These are phyloP conservation scores for Trachelus tabidus DNA, from an alignment of 2,888 invertebrate genomes.

Conservation along the genomic window DNA sequence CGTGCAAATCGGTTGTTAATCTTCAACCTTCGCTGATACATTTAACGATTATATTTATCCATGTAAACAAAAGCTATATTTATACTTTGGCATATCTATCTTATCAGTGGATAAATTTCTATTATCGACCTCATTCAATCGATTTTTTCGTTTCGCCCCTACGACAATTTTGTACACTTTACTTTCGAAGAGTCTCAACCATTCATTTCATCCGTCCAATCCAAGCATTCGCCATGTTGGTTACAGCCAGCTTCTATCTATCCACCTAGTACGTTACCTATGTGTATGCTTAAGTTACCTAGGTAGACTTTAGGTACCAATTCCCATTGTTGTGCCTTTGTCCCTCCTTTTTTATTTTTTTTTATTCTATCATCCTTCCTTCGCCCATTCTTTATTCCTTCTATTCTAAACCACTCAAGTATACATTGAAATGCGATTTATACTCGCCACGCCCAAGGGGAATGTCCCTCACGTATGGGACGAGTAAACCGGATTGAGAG, in stretches of 20 bases:
- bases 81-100: neutral
- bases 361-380: neutral
- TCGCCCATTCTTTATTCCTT: neutral
- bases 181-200: neutral
- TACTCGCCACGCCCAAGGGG: constrained; percentile 11
- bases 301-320: neutral
- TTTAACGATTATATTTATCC: neutral
- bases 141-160: neutral
- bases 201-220: neutral
- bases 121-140: neutral
- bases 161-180: neutral
- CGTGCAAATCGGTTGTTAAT: neutral
- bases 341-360: neutral
- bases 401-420: constrained; percentile 8
- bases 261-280: neutral
- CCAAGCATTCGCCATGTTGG: neutral
- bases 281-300: neutral
- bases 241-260: neutral
- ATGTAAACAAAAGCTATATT: neutral
- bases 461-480: neutral
- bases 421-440: constrained; percentile 48
- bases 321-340: neutral
- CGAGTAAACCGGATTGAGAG: constrained; percentile 7
- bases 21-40: neutral
- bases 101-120: neutral